These are phyloP conservation scores for Siniperca knerii DNA, from an alignment of 2,113 vertebrate genomes.

Conservation along the genomic window DNA sequence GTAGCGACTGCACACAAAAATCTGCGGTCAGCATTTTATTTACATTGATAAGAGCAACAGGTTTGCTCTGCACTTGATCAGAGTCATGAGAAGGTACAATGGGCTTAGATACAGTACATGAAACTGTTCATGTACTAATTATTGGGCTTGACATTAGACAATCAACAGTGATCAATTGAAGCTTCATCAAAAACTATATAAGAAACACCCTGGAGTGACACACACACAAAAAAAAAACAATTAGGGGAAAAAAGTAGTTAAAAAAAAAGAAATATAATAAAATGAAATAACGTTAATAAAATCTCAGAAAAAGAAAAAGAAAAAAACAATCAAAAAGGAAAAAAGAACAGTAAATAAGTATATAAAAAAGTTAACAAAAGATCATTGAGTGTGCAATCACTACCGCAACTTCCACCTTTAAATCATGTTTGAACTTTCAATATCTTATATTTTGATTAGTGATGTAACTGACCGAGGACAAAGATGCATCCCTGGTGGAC, in stretches of 20 bases:
- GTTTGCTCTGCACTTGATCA: not conserved
- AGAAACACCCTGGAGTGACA: not conserved
- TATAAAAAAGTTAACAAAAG: not conserved
- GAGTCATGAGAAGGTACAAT: not conserved
- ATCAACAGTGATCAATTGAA: not conserved
- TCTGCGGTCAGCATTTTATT: not conserved
- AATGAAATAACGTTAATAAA: not conserved
- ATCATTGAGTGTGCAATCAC: not conserved
- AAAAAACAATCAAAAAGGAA: no score
- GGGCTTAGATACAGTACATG: not conserved
- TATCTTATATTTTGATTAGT: not conserved
- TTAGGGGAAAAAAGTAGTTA: not conserved
- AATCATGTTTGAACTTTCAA: not conserved
- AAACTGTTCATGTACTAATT: not conserved
- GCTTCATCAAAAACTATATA: not conserved
- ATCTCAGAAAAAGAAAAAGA: not conserved
- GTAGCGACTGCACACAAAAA: not conserved
- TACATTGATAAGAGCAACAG: not conserved
- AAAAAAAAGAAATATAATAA: not conserved
- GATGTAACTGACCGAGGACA: constrained; percentile 80
- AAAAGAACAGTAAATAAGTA: no score
- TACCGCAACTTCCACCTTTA: not conserved
- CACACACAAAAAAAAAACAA: not conserved
- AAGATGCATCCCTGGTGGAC: constrained; percentile 83
- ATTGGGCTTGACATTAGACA: not conserved